A percentile compares a stretch with the other conserved stretches of the same genome.
Evolutionary conservation across 2,797 vertebrate genomes (phyloP).

Genomic region (Mareca penelope): DNA sequence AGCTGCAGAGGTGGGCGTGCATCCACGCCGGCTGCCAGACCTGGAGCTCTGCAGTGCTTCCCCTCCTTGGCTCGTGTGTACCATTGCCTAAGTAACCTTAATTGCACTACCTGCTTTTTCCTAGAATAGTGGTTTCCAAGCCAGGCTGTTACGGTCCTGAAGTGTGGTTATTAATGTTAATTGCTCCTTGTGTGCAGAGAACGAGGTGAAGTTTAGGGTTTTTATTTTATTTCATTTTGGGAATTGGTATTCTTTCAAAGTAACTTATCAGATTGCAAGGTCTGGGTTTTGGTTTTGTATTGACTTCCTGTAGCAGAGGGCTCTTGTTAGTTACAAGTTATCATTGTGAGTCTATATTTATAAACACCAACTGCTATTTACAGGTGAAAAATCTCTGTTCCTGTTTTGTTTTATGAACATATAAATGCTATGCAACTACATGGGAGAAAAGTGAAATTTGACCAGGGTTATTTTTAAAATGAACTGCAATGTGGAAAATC

Average conservation of each 20-base stretch:
- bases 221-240: background rate
- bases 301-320: background rate
- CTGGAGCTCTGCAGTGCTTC: no score
- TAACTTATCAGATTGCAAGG: background rate
- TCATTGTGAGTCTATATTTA: background rate
- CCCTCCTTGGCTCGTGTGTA: background rate
- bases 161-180: background rate
- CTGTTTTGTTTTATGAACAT: rapidly evolving
- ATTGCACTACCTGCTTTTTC: rapidly evolving
- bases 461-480: background rate
- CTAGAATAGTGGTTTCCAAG: background rate
- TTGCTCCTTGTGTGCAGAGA: background rate
- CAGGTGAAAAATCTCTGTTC: background rate
- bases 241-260: background rate
- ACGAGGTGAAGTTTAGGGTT: background rate
- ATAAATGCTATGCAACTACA: background rate
- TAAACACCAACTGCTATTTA: background rate
- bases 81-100: background rate
- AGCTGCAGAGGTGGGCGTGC: background rate
- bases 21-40: no score
- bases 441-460: background rate
- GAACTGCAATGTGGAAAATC: background rate
- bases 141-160: background rate
- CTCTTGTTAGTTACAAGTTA: background rate
- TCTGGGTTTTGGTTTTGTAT: background rate